Evolutionary conservation across 2,113 vertebrate genomes (phyloP).

Genomic region (Menidia beryllina): DNA sequence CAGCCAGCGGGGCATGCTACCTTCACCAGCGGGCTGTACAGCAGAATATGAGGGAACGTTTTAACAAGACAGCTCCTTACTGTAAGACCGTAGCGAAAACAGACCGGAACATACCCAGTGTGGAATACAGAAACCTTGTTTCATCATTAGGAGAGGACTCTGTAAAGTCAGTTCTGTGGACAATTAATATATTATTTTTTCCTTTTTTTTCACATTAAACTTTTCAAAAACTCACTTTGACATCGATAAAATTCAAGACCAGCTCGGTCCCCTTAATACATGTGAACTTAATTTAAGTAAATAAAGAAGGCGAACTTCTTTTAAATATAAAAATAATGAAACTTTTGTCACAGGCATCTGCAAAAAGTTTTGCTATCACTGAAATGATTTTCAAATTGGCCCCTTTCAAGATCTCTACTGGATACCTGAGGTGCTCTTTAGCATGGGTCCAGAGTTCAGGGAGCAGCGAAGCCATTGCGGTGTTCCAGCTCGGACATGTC

Average conservation of each 20-base stretch:
- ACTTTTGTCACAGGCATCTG: neutral
- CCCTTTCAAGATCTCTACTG: neutral
- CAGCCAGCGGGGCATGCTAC: no score
- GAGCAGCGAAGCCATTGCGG: neutral
- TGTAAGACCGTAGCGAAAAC: neutral
- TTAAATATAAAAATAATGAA: constrained; percentile 32
- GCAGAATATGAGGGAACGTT: neutral
- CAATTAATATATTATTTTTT: constrained; percentile 23
- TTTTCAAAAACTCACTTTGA: constrained; percentile 4
- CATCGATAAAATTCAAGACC: neutral
- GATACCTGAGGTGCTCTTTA: neutral
- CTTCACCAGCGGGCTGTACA: neutral
- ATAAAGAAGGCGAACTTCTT: neutral
- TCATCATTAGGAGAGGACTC: neutral
- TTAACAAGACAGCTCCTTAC: neutral
- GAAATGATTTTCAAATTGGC: constrained; percentile 4
- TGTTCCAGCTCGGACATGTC: constrained; percentile 46
- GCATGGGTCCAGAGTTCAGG: constrained; percentile 13
- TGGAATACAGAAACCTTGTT: constrained; percentile 1
- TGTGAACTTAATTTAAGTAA: constrained; percentile 2
- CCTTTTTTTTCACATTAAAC: neutral
- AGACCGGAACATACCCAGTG: neutral
- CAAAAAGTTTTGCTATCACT: neutral
- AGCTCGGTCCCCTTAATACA: neutral
- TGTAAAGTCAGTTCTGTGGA: neutral